Conservation (phyloP, 2,797 vertebrate genomes). For the Acanthopagrus latus region DNA sequence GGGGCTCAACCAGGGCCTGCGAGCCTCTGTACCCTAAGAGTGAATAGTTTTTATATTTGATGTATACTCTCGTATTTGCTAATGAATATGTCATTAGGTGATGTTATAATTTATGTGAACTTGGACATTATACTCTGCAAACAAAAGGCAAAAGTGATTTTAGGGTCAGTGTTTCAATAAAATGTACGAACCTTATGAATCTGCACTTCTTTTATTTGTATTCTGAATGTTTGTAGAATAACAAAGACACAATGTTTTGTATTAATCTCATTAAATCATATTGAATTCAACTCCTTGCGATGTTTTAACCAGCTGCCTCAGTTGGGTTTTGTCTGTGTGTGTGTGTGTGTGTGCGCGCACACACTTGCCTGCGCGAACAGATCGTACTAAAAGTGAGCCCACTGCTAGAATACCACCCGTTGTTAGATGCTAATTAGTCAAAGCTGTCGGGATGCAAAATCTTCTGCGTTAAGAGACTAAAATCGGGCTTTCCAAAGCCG, state of each 20-base stretch:
- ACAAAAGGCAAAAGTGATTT: slow-evolving; percentile 33
- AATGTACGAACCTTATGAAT: slow-evolving; percentile 32
- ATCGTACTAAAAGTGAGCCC: slow-evolving; percentile 78
- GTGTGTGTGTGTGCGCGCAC: slow-evolving; percentile 10
- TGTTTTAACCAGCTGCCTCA: slow-evolving; percentile 30
- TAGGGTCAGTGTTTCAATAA: slow-evolving; percentile 34
- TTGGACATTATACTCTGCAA: slow-evolving; percentile 30
- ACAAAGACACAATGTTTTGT: slow-evolving; percentile 43
- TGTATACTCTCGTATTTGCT: slow-evolving; percentile 13
- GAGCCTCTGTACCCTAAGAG: slow-evolving; percentile 57
- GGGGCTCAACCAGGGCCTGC: slow-evolving; percentile 58
- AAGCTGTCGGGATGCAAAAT: slow-evolving; percentile 82
- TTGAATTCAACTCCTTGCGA: slow-evolving; percentile 28
- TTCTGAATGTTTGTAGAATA: slow-evolving; percentile 44
- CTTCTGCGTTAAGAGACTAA: slow-evolving; percentile 79
- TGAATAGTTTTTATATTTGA: slow-evolving; percentile 27
- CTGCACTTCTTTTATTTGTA: slow-evolving; percentile 43
- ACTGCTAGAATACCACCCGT: slow-evolving; percentile 64
- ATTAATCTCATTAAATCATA: slow-evolving; percentile 60
- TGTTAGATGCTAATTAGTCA: slow-evolving; percentile 83
- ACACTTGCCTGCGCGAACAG: slow-evolving; percentile 9
- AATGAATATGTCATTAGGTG: slow-evolving; percentile 42
- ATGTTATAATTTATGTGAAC: slow-evolving; percentile 22
- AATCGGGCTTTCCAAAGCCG: slow-evolving; percentile 79
- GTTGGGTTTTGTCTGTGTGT: slow-evolving; percentile 21